Evolutionary conservation across 2,888 invertebrate species (phyloP).

Genomic region (Ditula angustiorana): DNA sequence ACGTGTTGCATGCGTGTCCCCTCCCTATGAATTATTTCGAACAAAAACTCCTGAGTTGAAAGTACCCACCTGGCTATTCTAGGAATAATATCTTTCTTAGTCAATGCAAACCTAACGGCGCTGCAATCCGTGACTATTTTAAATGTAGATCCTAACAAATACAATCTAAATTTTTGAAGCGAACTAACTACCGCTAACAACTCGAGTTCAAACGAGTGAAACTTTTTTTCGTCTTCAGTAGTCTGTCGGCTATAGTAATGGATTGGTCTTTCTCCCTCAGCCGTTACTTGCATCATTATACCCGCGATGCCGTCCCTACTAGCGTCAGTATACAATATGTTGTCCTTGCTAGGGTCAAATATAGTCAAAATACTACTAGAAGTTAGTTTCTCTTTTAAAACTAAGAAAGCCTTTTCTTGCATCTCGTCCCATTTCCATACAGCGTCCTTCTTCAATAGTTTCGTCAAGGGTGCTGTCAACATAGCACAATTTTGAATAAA

Average conservation of each 20-base stretch:
- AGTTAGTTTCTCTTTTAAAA: slow-evolving; percentile 30
- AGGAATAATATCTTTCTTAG: slow-evolving; percentile 50
- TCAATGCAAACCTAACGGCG: slow-evolving; percentile 48
- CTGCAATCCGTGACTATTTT: slow-evolving; percentile 50
- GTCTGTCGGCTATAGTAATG: slow-evolving; percentile 43
- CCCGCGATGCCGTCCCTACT: slow-evolving; percentile 38
- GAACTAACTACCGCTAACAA: slow-evolving; percentile 29
- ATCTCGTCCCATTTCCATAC: slow-evolving; percentile 49
- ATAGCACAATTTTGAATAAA: slow-evolving; percentile 48
- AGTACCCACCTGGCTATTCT: slow-evolving; percentile 56
- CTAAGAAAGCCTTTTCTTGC: neutral
- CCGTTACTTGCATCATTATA: slow-evolving; percentile 34
- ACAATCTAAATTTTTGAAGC: slow-evolving; percentile 42
- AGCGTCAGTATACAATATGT: slow-evolving; percentile 37
- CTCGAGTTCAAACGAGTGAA: slow-evolving; percentile 42
- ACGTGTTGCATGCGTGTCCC: slow-evolving; percentile 37
- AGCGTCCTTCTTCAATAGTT: slow-evolving; percentile 42
- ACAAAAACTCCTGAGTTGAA: slow-evolving; percentile 50
- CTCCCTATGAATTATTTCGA: slow-evolving; percentile 7
- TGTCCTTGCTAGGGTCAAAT: slow-evolving; percentile 26
- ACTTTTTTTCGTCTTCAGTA: slow-evolving; percentile 42
- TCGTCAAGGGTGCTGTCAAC: slow-evolving; percentile 46
- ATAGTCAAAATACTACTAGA: slow-evolving; percentile 23
- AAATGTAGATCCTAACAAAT: slow-evolving; percentile 46
- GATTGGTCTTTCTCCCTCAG: slow-evolving; percentile 33